Conservation (phyloP, 2,888 invertebrate genomes). For the Stenichneumon culpator region DNA sequence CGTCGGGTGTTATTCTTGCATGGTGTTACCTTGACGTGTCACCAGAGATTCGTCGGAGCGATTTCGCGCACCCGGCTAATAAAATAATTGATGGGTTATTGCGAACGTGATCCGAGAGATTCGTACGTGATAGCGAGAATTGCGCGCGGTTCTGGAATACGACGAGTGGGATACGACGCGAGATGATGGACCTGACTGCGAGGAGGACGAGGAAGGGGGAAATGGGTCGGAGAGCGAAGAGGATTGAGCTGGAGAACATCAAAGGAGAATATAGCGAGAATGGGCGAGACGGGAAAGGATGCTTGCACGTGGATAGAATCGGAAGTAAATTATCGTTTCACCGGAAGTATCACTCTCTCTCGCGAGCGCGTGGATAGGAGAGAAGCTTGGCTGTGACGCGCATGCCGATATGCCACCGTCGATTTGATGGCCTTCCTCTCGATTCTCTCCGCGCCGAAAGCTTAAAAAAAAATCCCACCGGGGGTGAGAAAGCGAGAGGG, state of each 20-base stretch:
- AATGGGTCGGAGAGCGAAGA: slow-evolving; percentile 12
- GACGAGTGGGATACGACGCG: slow-evolving; percentile 26
- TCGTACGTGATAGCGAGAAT: slow-evolving; percentile 24
- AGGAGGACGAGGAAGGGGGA: not conserved
- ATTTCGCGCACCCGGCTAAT: slow-evolving; percentile 53
- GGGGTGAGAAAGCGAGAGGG: not conserved
- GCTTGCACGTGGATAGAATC: slow-evolving; percentile 69
- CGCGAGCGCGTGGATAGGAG: slow-evolving; percentile 1
- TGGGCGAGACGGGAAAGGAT: slow-evolving; percentile 21
- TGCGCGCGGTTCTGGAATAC: slow-evolving; percentile 20
- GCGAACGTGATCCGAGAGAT: slow-evolving; percentile 66
- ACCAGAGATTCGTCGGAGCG: not conserved
- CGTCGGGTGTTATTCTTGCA: not conserved
- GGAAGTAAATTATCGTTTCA: slow-evolving; percentile 71
- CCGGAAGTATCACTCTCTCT: slow-evolving; percentile 63
- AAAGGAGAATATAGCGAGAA: slow-evolving; percentile 48
- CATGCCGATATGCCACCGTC: slow-evolving; percentile 42
- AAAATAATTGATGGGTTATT: slow-evolving; percentile 72
- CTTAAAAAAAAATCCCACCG: not conserved
- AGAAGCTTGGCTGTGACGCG: slow-evolving; percentile 54
- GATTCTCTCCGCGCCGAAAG: not conserved
- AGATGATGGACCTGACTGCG: not conserved
- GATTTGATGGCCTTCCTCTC: not conserved
- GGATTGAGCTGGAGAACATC: slow-evolving; percentile 59
- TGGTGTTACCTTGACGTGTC: not conserved